phyloP scores from a whole-genome alignment of 2,113 vertebrate species.

The Macrotis lagotis region DNA sequence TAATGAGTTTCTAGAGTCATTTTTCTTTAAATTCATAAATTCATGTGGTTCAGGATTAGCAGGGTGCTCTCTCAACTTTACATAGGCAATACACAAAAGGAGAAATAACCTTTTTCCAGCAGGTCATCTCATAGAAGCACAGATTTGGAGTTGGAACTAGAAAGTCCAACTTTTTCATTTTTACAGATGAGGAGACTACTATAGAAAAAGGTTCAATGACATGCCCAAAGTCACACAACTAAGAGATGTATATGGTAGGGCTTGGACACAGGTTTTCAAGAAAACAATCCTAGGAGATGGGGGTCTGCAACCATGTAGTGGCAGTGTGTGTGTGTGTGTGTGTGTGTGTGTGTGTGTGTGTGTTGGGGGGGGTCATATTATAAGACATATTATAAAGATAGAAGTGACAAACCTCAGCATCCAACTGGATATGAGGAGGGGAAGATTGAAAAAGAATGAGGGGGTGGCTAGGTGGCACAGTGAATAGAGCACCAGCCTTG shows the following conservation, averaged over 20 bases:
- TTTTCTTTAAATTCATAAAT: conserved; percentile 26
- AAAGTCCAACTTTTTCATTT: not conserved
- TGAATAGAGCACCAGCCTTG: no score
- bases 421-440: not conserved
- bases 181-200: not conserved
- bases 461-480: no score
- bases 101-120: not conserved
- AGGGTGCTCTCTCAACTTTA: conserved; percentile 8
- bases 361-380: not conserved
- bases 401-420: not conserved
- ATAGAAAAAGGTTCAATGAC: not conserved
- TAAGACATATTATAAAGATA: not conserved
- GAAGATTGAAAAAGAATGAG: not conserved
- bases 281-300: not conserved
- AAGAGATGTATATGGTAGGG: not conserved
- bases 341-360: no score
- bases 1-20: conserved; percentile 16
- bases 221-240: not conserved
- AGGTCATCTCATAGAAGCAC: not conserved
- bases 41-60: conserved; percentile 7
- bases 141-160: not conserved
- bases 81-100: not conserved
- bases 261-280: not conserved
- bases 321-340: no score
- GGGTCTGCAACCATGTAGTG: not conserved